Conservation (phyloP, 2,797 vertebrate species). For the Amblyraja radiata region DNA sequence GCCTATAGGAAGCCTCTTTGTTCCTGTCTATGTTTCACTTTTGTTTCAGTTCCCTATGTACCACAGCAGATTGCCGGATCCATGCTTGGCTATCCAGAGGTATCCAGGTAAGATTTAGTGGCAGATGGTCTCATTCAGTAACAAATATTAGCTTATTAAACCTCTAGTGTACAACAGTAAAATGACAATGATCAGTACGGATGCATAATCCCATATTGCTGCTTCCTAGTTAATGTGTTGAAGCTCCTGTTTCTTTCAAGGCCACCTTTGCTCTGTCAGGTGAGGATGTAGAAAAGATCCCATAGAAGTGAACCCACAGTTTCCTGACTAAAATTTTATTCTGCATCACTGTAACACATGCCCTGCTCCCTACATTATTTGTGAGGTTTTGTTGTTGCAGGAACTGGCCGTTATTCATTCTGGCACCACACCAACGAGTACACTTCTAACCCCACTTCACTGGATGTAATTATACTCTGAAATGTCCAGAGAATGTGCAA, state of each 20-base stretch:
- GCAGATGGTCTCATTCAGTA: background rate
- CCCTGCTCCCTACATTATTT: background rate
- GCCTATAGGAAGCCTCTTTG: background rate
- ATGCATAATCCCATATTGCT: background rate
- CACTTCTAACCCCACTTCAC: background rate
- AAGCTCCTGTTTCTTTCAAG: background rate
- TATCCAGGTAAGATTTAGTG: background rate
- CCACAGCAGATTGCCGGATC: background rate
- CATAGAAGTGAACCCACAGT: background rate
- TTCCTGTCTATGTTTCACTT: background rate
- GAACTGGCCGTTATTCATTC: background rate
- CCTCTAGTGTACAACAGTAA: background rate
- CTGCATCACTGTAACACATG: background rate
- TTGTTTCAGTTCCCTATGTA: background rate
- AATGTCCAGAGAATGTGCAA: background rate
- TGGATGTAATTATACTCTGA: background rate
- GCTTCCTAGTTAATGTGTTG: background rate
- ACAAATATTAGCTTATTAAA: background rate
- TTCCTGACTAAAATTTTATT: background rate
- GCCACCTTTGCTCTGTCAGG: background rate
- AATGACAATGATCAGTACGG: background rate
- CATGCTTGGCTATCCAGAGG: background rate
- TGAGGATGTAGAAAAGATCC: background rate
- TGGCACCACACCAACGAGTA: background rate
- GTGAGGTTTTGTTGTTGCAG: background rate